These are phyloP conservation scores for Tragelaphus imberbis DNA, from an alignment of 2,113 vertebrate species.

Conservation along the genomic window DNA sequence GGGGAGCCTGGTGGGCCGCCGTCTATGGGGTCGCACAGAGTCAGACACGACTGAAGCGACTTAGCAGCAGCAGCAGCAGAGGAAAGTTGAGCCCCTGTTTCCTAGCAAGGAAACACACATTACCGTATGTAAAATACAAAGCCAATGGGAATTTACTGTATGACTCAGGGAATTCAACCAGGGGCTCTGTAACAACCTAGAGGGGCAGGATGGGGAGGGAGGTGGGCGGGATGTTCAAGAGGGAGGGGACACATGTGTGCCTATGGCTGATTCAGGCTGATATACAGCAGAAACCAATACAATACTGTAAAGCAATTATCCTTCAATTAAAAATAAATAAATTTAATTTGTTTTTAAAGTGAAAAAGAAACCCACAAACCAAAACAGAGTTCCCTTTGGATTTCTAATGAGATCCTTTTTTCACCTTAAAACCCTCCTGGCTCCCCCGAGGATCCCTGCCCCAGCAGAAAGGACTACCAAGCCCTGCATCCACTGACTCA, in stretches of 20 bases:
- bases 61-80: not conserved
- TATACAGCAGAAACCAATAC: not conserved
- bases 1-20: too few relatives aligned
- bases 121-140: not conserved
- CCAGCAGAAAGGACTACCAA: not conserved
- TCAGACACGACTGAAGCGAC: fast-evolving
- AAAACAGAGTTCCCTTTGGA: slow-evolving; percentile 13
- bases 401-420: slow-evolving; percentile 13
- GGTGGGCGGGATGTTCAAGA: not conserved
- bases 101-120: not conserved
- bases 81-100: not conserved
- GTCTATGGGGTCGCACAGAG: too few relatives aligned
- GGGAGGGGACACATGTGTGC: not conserved
- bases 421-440: not conserved
- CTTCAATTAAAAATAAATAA: not conserved
- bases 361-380: not conserved
- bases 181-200: not conserved
- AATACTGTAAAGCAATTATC: not conserved
- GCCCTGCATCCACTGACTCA: not conserved
- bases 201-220: not conserved
- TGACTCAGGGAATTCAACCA: not conserved
- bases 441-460: not conserved
- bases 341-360: not conserved
- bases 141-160: not conserved
- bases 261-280: not conserved